These are phyloP conservation scores for Tenthredo mesomela DNA, from an alignment of 2,888 invertebrate genomes.

Conservation along the genomic window DNA sequence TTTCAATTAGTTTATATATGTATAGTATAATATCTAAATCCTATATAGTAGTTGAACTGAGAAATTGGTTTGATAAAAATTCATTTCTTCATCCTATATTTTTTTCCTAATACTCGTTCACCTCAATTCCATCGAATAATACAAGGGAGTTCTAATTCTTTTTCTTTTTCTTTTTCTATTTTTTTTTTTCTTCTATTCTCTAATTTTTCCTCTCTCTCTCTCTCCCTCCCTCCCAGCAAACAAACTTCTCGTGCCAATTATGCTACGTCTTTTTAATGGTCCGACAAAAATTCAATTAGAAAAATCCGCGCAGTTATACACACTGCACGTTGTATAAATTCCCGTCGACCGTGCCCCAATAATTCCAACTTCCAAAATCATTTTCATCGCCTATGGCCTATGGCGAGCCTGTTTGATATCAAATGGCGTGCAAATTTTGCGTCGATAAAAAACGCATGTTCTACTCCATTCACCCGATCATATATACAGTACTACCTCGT, in stretches of 20 bases:
- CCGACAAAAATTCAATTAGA: conserved; percentile 4
- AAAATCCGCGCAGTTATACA: neutral
- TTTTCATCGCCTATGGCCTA: neutral
- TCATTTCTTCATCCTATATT: neutral
- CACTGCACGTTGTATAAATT: neutral
- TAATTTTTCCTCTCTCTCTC: neutral
- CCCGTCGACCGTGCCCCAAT: conserved; percentile 9
- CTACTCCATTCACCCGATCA: too few relatives aligned
- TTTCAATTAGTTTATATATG: neutral
- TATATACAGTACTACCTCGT: too few relatives aligned
- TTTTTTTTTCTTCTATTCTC: neutral
- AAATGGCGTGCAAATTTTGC: neutral
- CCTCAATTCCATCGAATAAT: neutral
- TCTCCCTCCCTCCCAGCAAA: neutral
- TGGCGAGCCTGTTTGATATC: neutral
- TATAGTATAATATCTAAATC: neutral
- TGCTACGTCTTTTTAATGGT: neutral
- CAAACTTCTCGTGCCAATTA: neutral
- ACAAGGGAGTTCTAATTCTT: neutral
- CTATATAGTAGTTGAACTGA: neutral
- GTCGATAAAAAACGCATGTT: neutral
- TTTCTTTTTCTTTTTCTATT: neutral
- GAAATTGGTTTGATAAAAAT: neutral
- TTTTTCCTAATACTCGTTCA: neutral
- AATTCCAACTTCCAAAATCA: conserved; percentile 13